Percentiles rank a stretch among this genome's conserved stretches.
These are phyloP conservation scores for Heliconius himera DNA, from an alignment of 1,140 invertebrate genomes.

Conservation along the genomic window DNA sequence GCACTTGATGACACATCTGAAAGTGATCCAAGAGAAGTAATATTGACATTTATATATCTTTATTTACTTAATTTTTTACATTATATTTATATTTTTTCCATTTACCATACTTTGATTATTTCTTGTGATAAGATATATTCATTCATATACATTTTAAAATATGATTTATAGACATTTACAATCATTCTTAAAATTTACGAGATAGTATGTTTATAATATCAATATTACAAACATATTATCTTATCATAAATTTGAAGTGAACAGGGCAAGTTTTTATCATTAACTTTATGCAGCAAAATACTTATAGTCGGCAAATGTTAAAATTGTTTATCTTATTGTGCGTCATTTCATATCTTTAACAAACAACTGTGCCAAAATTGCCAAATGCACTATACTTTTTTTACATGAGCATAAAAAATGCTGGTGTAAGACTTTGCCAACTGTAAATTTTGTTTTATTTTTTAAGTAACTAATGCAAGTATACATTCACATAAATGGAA, in stretches of 20 bases:
- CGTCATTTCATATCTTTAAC: not conserved
- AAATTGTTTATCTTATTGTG: not conserved
- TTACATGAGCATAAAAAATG: too few relatives aligned
- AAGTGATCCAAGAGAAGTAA: conserved; percentile 93
- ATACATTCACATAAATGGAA: too few relatives aligned
- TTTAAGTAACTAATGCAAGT: too few relatives aligned
- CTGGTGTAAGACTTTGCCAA: too few relatives aligned
- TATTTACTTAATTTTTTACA: not conserved
- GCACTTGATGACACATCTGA: conserved; percentile 90
- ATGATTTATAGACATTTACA: not conserved
- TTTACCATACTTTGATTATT: not conserved
- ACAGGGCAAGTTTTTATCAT: conserved; percentile 42
- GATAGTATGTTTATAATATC: conserved; percentile 15
- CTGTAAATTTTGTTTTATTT: too few relatives aligned
- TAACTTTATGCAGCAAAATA: conserved; percentile 17
- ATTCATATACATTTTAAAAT: not conserved
- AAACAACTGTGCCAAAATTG: not conserved
- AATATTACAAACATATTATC: conserved; percentile 24
- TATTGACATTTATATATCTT: conserved; percentile 8
- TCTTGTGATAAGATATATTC: not conserved
- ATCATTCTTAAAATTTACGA: too few relatives aligned
- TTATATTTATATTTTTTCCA: not conserved
- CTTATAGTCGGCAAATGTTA: not conserved
- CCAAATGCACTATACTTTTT: too few relatives aligned
- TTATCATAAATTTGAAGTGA: conserved; percentile 36